Conservation (phyloP, 2,888 invertebrate species). For the Agrotis ipsilon region DNA sequence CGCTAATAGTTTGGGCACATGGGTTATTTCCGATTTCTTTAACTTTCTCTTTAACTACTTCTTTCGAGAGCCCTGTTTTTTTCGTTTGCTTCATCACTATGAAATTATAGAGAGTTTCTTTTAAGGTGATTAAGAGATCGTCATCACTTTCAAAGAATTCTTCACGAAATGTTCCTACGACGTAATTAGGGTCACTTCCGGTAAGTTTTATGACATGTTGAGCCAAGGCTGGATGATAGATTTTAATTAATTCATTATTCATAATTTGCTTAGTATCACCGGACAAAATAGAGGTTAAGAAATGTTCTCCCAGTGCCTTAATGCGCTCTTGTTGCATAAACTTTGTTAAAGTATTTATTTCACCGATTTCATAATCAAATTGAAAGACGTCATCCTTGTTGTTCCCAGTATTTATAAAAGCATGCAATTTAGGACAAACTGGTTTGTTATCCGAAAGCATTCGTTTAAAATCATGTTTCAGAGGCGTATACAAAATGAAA, state of each 20-base stretch:
- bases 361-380: slow-evolving; percentile 61
- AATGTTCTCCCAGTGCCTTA: slow-evolving; percentile 62
- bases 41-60: slow-evolving; percentile 53
- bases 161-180: slow-evolving; percentile 62
- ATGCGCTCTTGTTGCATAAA: slow-evolving; percentile 65
- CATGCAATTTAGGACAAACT: slow-evolving; percentile 59
- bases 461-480: slow-evolving; percentile 62
- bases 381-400: slow-evolving; percentile 62
- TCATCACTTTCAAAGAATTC: slow-evolving; percentile 67
- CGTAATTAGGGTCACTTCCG: slow-evolving; percentile 18
- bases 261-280: slow-evolving; percentile 51
- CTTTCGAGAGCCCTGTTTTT: slow-evolving; percentile 48
- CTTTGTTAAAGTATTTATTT: slow-evolving; percentile 62
- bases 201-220: slow-evolving; percentile 63
- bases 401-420: slow-evolving; percentile 63
- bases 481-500: slow-evolving; percentile 71
- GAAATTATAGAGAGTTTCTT: slow-evolving; percentile 63
- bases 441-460: slow-evolving; percentile 50
- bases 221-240: slow-evolving; percentile 70
- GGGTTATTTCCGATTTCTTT: slow-evolving; percentile 56
- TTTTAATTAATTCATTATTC: slow-evolving; percentile 67
- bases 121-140: slow-evolving; percentile 53
- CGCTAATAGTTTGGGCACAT: slow-evolving; percentile 60
- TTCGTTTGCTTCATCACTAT: slow-evolving; percentile 59
- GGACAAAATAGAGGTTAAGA: slow-evolving; percentile 65